Evolutionary conservation across 30 jellyfish, hydroid and myxozoan species (phyloP).

Genomic region (Turritopsis dohrnii): DNA sequence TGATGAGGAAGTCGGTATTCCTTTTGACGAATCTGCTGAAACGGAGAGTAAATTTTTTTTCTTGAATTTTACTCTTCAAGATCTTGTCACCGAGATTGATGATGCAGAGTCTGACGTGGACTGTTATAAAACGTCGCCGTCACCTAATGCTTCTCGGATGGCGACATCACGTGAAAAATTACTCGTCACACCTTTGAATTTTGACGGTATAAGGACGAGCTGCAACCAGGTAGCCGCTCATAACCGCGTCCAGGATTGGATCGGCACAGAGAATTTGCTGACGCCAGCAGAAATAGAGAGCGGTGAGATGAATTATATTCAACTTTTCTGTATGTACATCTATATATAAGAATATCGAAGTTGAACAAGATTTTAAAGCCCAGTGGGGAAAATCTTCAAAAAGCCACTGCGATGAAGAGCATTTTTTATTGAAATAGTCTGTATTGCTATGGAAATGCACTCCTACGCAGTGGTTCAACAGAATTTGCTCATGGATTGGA

Average conservation of each 20-base stretch:
- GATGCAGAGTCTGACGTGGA: slow-evolving; percentile 54
- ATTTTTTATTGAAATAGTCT: no score
- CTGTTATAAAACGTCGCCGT: slow-evolving; percentile 40
- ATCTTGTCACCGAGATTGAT: not conserved
- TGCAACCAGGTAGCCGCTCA: not conserved
- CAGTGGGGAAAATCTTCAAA: no score
- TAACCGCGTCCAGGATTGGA: not conserved
- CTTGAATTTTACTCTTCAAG: slow-evolving; percentile 27
- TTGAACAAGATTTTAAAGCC: no score
- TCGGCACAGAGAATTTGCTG: slow-evolving; percentile 22
- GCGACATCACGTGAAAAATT: slow-evolving; percentile 29
- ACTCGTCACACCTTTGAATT: slow-evolving; percentile 58
- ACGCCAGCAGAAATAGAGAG: slow-evolving; percentile 80
- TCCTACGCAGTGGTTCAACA: no score
- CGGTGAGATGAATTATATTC: slow-evolving; percentile 38
- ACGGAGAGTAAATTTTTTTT: not conserved
- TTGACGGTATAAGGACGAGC: slow-evolving; percentile 25
- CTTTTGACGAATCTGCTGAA: slow-evolving; percentile 3
- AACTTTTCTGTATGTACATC: not conserved
- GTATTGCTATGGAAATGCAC: no score
- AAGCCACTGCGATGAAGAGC: no score
- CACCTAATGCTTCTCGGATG: slow-evolving; percentile 20
- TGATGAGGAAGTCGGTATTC: not conserved
- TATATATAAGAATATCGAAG: no score
- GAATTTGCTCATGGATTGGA: no score